These are phyloP conservation scores for Spodoptera littoralis DNA, from an alignment of 2,888 invertebrate species.

Conservation along the genomic window DNA sequence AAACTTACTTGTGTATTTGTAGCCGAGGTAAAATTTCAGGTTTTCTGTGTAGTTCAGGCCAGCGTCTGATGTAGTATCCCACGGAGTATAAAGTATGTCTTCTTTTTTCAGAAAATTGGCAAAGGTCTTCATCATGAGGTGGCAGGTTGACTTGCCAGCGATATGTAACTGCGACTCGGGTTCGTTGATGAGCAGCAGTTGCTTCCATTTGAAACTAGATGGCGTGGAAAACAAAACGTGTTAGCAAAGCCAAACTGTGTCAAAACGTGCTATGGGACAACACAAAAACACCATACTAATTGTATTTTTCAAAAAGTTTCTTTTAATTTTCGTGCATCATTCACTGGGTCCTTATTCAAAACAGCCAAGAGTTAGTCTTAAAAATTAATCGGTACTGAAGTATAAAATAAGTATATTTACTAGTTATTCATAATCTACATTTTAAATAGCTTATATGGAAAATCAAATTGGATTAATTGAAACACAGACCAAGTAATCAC, in stretches of 20 bases:
- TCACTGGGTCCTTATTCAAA: no score
- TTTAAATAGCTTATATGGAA: no score
- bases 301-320: no score
- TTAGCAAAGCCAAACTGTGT: slow-evolving; percentile 79
- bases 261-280: slow-evolving; percentile 62
- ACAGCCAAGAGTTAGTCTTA: no score
- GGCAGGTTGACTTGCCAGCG: slow-evolving; percentile 92
- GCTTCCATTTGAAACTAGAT: slow-evolving; percentile 91
- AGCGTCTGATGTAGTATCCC: slow-evolving; percentile 89
- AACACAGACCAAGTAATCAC: no score
- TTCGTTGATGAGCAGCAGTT: slow-evolving; percentile 92
- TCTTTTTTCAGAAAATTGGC: slow-evolving; percentile 88
- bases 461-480: no score
- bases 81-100: slow-evolving; percentile 86
- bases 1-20: slow-evolving; percentile 92
- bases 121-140: slow-evolving; percentile 92
- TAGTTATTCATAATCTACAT: no score
- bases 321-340: no score
- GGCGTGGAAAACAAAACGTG: slow-evolving; percentile 79
- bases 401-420: no score
- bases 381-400: no score
- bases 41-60: slow-evolving; percentile 89
- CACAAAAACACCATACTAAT: slow-evolving; percentile 20
- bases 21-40: slow-evolving; percentile 90
- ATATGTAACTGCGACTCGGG: slow-evolving; percentile 91